Evolutionary conservation across 1,140 invertebrate species (phyloP).

Genomic region (Caenorhabditis briggsae): DNA sequence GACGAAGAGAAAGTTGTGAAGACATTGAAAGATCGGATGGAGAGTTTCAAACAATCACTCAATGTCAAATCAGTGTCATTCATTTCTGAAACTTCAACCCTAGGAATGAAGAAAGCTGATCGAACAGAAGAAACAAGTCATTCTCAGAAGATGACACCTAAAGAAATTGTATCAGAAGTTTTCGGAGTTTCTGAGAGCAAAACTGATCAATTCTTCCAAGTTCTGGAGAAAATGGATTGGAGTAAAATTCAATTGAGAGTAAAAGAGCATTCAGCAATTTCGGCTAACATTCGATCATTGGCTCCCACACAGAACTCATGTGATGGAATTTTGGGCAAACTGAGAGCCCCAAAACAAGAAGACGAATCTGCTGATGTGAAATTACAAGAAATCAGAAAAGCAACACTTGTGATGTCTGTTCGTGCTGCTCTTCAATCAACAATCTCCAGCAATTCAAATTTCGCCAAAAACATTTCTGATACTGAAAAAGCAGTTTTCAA

Average conservation of each 20-base stretch:
- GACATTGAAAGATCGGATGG: slow-evolving; percentile 28
- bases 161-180: slow-evolving; percentile 14
- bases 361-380: background rate
- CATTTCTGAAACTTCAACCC: background rate
- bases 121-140: background rate
- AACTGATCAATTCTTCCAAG: slow-evolving; percentile 18
- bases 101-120: slow-evolving; percentile 24
- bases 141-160: background rate
- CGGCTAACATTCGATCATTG: slow-evolving; percentile 1
- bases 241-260: slow-evolving; percentile 6
- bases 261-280: slow-evolving; percentile 30
- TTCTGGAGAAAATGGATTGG: slow-evolving; percentile 43
- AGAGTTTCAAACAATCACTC: slow-evolving; percentile 2
- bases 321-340: slow-evolving; percentile 28
- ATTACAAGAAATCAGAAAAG: background rate
- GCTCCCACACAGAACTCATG: background rate
- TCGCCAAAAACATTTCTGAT: slow-evolving; percentile 9
- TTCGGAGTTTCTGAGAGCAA: slow-evolving; percentile 17
- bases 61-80: background rate
- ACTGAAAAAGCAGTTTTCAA: slow-evolving; percentile 26
- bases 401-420: background rate
- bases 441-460: slow-evolving; percentile 19
- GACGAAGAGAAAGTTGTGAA: slow-evolving; percentile 39
- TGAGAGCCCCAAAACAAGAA: slow-evolving; percentile 23
- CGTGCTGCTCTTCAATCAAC: slow-evolving; percentile 6